These are phyloP conservation scores for Pithecia hirsuta DNA, from an alignment of 2,797 vertebrate species.

Conservation along the genomic window DNA sequence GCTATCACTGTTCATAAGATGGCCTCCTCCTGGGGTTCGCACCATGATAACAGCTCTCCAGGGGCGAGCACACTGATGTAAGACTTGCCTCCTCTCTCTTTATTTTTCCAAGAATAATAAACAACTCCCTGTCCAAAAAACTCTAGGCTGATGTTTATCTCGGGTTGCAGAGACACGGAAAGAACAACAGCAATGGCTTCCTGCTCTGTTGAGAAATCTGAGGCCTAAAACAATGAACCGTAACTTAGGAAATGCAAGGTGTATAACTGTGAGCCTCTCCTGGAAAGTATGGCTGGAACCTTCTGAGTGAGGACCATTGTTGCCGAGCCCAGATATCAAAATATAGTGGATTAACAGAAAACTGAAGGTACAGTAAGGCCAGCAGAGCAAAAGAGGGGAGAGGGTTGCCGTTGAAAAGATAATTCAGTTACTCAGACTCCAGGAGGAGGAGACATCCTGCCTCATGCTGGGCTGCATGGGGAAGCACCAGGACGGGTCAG, in stretches of 20 bases:
- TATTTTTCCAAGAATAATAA: constrained; percentile 62
- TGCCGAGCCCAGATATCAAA: background rate
- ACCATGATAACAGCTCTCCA: background rate
- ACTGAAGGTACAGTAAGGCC: background rate
- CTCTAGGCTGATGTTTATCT: constrained; percentile 50
- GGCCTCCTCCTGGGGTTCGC: background rate
- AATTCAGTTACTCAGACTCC: background rate
- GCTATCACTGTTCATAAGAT: background rate
- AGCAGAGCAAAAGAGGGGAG: background rate
- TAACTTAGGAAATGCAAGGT: background rate
- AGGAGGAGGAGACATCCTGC: background rate
- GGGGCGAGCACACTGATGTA: background rate
- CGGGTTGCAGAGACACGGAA: background rate
- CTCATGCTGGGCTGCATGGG: rapidly evolving
- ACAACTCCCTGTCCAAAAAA: constrained; percentile 42
- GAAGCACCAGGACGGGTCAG: background rate
- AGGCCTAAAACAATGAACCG: background rate
- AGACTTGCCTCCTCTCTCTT: background rate
- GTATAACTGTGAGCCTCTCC: background rate
- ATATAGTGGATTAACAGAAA: background rate
- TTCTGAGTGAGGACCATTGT: background rate
- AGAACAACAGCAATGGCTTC: background rate
- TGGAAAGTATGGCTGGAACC: background rate
- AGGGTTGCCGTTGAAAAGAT: background rate
- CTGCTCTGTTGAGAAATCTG: background rate